Evolutionary conservation across 2,888 invertebrate genomes (phyloP), one percentile per base, ranked within the genome.

Genomic region (Drosophila diplacantha): DNA sequence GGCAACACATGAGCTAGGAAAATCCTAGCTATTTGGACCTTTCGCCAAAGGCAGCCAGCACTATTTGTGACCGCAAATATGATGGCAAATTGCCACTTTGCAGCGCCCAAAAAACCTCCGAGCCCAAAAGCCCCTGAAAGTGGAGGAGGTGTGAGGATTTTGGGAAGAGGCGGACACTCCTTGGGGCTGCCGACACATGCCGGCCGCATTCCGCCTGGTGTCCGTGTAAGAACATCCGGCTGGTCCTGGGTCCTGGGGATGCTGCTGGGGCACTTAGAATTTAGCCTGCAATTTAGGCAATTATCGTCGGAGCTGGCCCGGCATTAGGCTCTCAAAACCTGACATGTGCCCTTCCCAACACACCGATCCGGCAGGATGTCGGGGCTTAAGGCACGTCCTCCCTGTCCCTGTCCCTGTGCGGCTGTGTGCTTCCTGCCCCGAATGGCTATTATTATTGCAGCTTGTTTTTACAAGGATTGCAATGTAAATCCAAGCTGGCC

Each of bases 271-370:
- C 68, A 67, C 65, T 71, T 54, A 52, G 62, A 72, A 73, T 80
- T 72, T 71, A 64, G 72, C 59, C 74, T 55, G 73, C 73, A 81
- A 81, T 81, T 81, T 70, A 70, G 57, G 73, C 81, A 75, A 84
- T 81, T 82, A 81, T 71, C 73, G 69, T 64, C 59, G 67, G 49
- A 52, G 47, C 65, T 41, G 64, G 68, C 74, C 71, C 62, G 70
- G 72, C 64, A 64, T 64, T 70, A 58, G 68, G 63, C 62, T 69
- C 49, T 73, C 63, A 44, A 55, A 62, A 67, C 63, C 59, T 67
- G 73, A 65, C 77, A 81, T 81, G 66, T 75, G 61, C 63, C 64
- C 50, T 35, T 31, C 24, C 29, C 18, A 49, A 14, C 60, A 34
- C 41, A 12, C 35, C 50, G 44, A 50, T 39, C 22, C 24, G 16